Base-by-base conservation (phyloP, 2,888 invertebrate genomes). In the Parapristionchus giblindavisi region DNA sequence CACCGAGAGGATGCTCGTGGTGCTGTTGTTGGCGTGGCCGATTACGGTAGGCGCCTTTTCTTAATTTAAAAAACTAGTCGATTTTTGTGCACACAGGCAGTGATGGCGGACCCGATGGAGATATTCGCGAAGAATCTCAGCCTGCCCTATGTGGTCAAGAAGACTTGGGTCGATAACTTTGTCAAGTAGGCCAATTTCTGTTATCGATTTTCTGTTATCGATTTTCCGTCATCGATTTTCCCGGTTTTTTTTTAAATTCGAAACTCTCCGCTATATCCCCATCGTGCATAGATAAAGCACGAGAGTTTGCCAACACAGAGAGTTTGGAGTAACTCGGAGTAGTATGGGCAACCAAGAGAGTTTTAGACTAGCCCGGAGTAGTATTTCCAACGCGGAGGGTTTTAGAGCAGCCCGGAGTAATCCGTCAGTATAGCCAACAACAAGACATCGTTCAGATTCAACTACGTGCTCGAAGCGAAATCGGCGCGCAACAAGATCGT, bases 81-180 rank as follows among this genome's bases (percentile, higher is more conserved):
- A n/a, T n/a, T n/a, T n/a, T n/a, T n/a, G n/a, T n/a, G n/a, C n/a
- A n/a, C n/a, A n/a, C n/a, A n/a, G n/a, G n/a, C n/a, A n/a, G n/a
- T n/a, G n/a, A n/a, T n/a, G n/a, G 61, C 61, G 2, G 38, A 61
- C 6, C n/a, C 61, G 1, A 24, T 66, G 48, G 65, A 66, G 32
- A 56, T 82, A 40, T 82, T 80, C 68, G 80, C 79, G 75, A 56
- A 78, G 60, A 82, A 80, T 51, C 79, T 76, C 61, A 76, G 80
- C 24, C 78, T 78, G 68, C 81, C 81, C 6, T 83, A 80, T 60
- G 79, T 79, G 17, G 52, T 83, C 51, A 80, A 80, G 72, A 80
- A 80, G 76, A 77, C 77, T 14, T 81, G 80, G 80, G 83, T 83
- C 32, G 77, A 80, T 74, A 83, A 83, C 68, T 83, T 83, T 66